Percentiles rank a stretch among this genome's conserved stretches.
Conservation (phyloP, 2,113 vertebrate species). For the Toxotes chatareus region DNA sequence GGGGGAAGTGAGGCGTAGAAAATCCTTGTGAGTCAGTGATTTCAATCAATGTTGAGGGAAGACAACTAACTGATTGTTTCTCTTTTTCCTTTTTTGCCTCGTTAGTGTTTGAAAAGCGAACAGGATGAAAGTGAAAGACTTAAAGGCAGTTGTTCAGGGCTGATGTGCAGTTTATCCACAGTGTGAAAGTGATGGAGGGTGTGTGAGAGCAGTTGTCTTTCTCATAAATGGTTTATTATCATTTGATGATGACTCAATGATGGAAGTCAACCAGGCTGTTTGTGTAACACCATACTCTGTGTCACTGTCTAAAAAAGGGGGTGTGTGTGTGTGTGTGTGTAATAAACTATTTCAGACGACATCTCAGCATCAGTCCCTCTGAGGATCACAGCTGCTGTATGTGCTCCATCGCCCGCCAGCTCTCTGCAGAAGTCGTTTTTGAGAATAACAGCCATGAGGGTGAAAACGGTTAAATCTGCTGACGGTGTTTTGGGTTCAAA, state of each 20-base stretch:
- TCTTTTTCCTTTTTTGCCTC: background rate
- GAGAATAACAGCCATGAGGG: conserved; percentile 58
- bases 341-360: background rate
- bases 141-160: background rate
- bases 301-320: too few species aligned
- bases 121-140: background rate
- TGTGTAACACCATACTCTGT: background rate
- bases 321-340: too few species aligned
- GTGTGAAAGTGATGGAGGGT: background rate
- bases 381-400: conserved; percentile 46
- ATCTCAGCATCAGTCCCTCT: background rate
- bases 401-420: background rate
- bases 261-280: background rate
- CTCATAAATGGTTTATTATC: background rate
- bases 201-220: background rate
- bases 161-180: too few species aligned
- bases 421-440: conserved; percentile 31
- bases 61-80: conserved; percentile 53
- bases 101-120: background rate
- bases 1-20: conserved; percentile 65
- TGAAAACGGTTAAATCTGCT: conserved; percentile 64
- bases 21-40: conserved; percentile 82
- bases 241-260: background rate
- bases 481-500: conserved; percentile 73
- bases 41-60: conserved; percentile 78